Evolutionary conservation across 2,888 invertebrate genomes (phyloP), one percentile per base, ranked within the genome.

Genomic region (Andrena haemorrhoa): DNA sequence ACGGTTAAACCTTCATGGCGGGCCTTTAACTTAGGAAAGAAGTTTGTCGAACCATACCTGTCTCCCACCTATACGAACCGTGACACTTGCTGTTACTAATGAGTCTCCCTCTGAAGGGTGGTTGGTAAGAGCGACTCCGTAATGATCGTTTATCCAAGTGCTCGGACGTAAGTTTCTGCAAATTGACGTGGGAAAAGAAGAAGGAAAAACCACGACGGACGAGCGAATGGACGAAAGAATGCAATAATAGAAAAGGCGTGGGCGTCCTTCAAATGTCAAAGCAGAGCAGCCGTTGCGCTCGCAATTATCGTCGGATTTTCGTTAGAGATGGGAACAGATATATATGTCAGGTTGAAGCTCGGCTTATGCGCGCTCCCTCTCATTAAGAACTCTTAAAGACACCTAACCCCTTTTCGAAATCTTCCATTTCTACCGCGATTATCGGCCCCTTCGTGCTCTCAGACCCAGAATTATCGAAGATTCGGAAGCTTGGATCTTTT

Each of bases 41-140:
- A 79, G 78, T 85, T 83, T 41, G 70, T 79, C 75, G 70, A 85
- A 85, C 70, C 80, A 58, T 79, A 63, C 35, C 63, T 78, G 83
- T 86, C 83, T 53, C 10, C 68, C 65, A 35, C 58, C 72, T 26
- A 53, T 75, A 75, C 79, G 83, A 83, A 79, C 82, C 80, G 71
- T 75, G 85, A 85, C 82, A 71, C 77, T 88, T 78, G 65, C 69
- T 61, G 35, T 56, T 79, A 75, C 82, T 85, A 86, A 88, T 88
- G 88, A 85, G 78, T 86, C 41, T 53, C 74, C 65, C 66, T 68
- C 49, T 31, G 76, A 68, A 74, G 79, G 63, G 53, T 64, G 56
- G 68, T 35, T 71, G 63, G 70, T 64, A 73, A 74, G 51, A 79
- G 68, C 70, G 63, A 65, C 66, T 64, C 61, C 56, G 65, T 83